Percentiles rank a stretch among this genome's conserved stretches.
Evolutionary conservation across 2,113 vertebrate species (phyloP).

Genomic region (Lontra canadensis): DNA sequence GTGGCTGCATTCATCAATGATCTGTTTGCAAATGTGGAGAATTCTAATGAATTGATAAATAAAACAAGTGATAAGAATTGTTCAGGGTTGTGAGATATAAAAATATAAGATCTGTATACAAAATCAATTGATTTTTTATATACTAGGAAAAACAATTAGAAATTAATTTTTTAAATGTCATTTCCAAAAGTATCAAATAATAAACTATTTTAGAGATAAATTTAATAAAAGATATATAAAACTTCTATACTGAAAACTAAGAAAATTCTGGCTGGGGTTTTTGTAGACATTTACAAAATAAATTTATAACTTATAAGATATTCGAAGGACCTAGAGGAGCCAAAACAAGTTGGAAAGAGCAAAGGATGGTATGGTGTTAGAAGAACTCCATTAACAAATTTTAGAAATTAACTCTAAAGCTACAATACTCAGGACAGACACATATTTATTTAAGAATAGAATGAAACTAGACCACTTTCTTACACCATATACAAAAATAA

Average conservation of each 20-base stretch:
- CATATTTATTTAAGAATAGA: neutral
- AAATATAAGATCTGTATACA: neutral
- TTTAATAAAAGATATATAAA: neutral
- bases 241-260: neutral
- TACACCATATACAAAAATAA: neutral
- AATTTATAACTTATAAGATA: neutral
- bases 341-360: neutral
- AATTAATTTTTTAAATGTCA: neutral
- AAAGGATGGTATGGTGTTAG: neutral
- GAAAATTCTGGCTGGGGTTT: neutral
- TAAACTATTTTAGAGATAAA: neutral
- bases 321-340: neutral
- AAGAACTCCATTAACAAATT: neutral
- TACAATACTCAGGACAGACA: neutral
- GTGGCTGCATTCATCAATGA: neutral
- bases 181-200: neutral
- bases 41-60: neutral
- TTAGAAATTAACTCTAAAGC: neutral
- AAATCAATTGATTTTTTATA: neutral
- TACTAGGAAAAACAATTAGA: neutral
- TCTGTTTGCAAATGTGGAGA: neutral
- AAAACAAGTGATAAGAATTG: neutral
- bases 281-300: neutral
- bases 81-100: neutral
- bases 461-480: neutral